Base-by-base conservation (phyloP, 2,888 invertebrate species). In the Apoda limacodes region DNA sequence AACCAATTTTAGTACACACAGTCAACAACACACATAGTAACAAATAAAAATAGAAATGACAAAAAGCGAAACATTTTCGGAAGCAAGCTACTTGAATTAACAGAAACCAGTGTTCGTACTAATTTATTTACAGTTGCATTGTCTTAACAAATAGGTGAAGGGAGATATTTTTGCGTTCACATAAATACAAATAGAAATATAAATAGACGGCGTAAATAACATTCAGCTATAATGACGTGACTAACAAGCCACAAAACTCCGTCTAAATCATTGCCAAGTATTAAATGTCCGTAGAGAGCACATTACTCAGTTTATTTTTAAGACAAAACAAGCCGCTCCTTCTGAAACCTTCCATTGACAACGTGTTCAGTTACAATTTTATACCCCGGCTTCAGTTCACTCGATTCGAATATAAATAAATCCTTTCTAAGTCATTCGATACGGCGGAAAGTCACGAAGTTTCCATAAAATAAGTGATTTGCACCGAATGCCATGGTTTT, bases 401-500 rank as follows among this genome's bases (percentile, higher is more conserved):
- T 50, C 51, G 55, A 56, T 60, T 58, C 50, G 50, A 64, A 60
- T 68, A 69, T 64, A 71, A 71, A 69, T 71, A 75, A 72, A 75
- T 75, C 72, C 68, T 66, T 74, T 68, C 64, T 72, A 75, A 76
- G 71, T 66, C 76, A 75, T 78, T 70, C 71, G 71, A 76, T 76
- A 80, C 62, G 72, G 75, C 60, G 51, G 55, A 60, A 57, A 80
- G 80, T 78, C 80, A 80, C 80, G 80, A 74, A 75, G 69, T 80
- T 78, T 76, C 76, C 80, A 78, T 80, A 76, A 80, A 78, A 71
- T 75, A 70, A 62, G 68, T 67, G 72, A 72, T 75, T 76, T 74
- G 72, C 63, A 55, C 61, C 67, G 65, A 74, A 74, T 63, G 60
- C 66, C 62, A 60, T 51, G 57, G 59, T 63, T 62, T 66, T 71